A percentile compares a stretch with the other conserved stretches of the same genome.
Conservation (phyloP, 2,113 vertebrate species). For the rat (Rattus norvegicus) region DNA sequence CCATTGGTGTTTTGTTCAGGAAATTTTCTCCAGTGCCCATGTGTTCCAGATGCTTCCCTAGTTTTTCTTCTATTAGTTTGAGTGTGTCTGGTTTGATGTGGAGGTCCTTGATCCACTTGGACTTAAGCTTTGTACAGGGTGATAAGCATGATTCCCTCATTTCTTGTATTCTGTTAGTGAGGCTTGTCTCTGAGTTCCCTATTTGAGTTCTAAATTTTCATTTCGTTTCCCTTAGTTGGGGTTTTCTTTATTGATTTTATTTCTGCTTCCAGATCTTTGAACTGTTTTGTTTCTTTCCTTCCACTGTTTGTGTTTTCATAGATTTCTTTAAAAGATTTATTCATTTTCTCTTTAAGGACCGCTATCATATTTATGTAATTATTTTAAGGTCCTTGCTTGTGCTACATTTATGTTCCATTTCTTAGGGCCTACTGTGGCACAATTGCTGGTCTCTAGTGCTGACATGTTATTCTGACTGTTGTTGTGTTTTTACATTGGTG, state of each 20-base stretch:
- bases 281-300: not conserved
- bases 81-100: no score
- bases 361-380: not conserved
- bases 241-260: not conserved
- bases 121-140: no score
- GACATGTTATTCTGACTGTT: not conserved
- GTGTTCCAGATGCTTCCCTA: no score
- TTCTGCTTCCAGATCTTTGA: not conserved
- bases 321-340: not conserved
- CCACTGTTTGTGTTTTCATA: not conserved
- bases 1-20: no score
- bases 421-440: not conserved
- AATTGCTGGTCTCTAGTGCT: not conserved
- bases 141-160: not conserved
- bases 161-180: not conserved
- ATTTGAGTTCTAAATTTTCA: not conserved
- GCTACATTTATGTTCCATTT: not conserved
- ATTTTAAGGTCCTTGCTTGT: not conserved
- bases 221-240: not conserved
- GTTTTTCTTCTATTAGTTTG: no score
- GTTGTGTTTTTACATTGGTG: not conserved
- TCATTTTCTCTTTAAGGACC: not conserved
- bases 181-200: not conserved
- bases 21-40: no score
- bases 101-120: no score